Percentiles rank a stretch among this genome's conserved stretches.
phyloP scores from a whole-genome alignment of 2,797 vertebrate species.

The Onychomys leucogaster region DNA sequence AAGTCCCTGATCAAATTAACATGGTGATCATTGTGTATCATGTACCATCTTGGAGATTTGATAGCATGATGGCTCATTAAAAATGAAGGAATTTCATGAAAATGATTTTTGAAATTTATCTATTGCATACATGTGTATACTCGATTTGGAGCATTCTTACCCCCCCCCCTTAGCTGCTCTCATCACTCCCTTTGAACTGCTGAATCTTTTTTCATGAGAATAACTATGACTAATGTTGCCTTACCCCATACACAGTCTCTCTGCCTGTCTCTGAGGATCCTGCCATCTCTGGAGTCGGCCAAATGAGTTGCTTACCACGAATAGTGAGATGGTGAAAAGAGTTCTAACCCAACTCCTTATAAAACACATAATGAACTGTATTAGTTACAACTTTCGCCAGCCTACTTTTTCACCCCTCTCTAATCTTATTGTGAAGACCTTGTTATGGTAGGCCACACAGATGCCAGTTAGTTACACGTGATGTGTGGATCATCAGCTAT shows the following conservation, averaged over 20 bases:
- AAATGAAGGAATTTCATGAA: neutral
- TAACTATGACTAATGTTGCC: conserved; percentile 18
- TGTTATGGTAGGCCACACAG: neutral
- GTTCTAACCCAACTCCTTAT: neutral
- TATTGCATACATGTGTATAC: neutral
- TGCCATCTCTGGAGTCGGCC: neutral
- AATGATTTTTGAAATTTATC: neutral
- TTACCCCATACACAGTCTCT: neutral
- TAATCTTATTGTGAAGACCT: neutral
- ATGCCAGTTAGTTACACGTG: neutral
- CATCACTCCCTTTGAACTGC: neutral
- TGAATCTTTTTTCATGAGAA: neutral
- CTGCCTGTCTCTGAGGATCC: neutral
- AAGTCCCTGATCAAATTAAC: neutral
- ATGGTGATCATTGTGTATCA: neutral
- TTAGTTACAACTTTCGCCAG: neutral
- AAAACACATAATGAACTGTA: neutral
- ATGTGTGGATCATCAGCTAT: neutral
- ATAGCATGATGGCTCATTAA: neutral
- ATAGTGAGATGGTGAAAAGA: neutral
- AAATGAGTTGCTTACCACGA: neutral
- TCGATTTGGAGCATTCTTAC: neutral
- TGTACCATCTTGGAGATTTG: neutral
- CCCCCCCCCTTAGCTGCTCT: neutral
- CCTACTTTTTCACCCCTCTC: neutral